Conservation (phyloP, 1,140 invertebrate species). For the Lordiphosa stackelbergi region DNA sequence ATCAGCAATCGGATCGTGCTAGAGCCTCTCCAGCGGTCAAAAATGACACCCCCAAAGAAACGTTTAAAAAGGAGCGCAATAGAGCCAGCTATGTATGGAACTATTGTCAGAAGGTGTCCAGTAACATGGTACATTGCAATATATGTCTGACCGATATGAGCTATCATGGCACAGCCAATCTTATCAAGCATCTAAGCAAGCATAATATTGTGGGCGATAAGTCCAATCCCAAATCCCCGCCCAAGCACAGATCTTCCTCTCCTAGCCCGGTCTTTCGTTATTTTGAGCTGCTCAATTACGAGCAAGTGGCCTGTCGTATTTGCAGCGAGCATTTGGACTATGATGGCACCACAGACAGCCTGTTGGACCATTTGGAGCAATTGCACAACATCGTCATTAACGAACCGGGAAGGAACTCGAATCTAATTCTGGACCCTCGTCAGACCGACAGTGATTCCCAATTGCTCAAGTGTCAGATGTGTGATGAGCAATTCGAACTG, state of each 20-base stretch:
- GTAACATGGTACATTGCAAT: conserved; percentile 46
- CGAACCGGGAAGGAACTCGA: background rate
- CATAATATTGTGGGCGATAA: conserved; percentile 47
- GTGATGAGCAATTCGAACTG: conserved; percentile 36
- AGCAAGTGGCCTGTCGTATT: no score
- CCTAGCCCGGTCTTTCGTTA: no score
- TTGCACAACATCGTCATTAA: background rate
- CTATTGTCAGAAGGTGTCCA: conserved; percentile 43
- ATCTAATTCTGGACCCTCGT: conserved; percentile 24
- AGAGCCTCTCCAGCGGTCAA: no score
- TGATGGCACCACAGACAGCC: no score
- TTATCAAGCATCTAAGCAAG: conserved; percentile 53
- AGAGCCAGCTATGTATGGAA: conserved; percentile 59
- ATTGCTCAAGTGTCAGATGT: conserved; percentile 51
- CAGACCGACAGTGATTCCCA: conserved; percentile 20
- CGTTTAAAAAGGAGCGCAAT: conserved; percentile 34
- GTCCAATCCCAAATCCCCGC: background rate
- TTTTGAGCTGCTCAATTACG: no score
- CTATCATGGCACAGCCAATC: conserved; percentile 62
- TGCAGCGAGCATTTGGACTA: no score
- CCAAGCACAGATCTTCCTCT: background rate
- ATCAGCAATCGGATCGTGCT: no score
- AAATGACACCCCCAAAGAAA: background rate
- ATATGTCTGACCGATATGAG: conserved; percentile 50
- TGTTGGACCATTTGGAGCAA: no score